Conservation (phyloP, 2,797 vertebrate genomes). For the Hylomyscus alleni region DNA sequence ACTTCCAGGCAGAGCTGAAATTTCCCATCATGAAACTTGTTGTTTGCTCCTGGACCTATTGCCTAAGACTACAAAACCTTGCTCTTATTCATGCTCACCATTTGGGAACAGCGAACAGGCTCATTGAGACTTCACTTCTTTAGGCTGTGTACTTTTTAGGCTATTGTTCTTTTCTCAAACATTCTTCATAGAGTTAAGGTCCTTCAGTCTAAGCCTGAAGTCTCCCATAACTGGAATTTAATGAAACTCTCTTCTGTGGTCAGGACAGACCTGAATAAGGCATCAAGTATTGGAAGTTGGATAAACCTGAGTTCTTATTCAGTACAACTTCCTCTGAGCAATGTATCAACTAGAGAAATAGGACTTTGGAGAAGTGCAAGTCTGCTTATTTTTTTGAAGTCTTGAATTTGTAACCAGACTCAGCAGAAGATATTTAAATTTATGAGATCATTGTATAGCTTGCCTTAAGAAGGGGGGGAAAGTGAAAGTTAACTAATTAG, state of each 20-base stretch:
- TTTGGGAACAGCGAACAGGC: background rate
- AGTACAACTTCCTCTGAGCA: conserved; percentile 10
- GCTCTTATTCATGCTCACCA: background rate
- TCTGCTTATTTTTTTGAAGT: conserved; percentile 40
- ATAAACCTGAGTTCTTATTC: background rate
- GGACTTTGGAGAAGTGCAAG: conserved; percentile 40
- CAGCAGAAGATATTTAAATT: conserved; percentile 32
- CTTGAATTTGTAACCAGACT: conserved; percentile 44
- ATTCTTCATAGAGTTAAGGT: background rate
- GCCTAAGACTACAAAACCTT: background rate
- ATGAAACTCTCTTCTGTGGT: conserved; percentile 19
- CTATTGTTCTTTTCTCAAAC: background rate
- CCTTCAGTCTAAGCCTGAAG: background rate
- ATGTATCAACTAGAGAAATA: conserved; percentile 37
- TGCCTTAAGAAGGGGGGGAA: background rate
- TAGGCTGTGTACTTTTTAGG: background rate
- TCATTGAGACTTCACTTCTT: background rate
- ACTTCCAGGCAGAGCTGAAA: conserved; percentile 36
- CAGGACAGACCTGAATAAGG: background rate
- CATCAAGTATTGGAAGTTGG: background rate
- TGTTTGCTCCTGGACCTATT: background rate
- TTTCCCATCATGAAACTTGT: background rate
- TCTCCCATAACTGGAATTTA: background rate
- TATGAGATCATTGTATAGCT: conserved; percentile 19
- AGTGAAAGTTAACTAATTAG: conserved; percentile 32